Percentiles rank a stretch among this genome's conserved stretches.
phyloP scores from a whole-genome alignment of 2,113 vertebrate genomes.

The Tragelaphus buxtoni region DNA sequence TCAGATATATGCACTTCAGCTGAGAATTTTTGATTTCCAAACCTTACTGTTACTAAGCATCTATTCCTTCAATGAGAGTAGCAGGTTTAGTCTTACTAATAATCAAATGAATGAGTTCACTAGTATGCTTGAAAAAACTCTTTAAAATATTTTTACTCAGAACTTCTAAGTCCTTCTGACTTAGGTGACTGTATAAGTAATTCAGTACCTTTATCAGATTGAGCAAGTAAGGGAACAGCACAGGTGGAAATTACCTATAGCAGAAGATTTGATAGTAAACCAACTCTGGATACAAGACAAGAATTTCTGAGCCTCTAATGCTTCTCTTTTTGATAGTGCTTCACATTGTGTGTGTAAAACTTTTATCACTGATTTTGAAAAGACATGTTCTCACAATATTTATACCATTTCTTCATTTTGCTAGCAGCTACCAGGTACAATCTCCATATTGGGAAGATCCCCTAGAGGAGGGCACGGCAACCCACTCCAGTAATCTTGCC shows the following conservation, averaged over 20 bases:
- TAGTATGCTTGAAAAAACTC: not conserved
- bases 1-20: not conserved
- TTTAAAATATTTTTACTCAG: not conserved
- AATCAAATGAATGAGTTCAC: not conserved
- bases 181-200: not conserved
- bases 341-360: not conserved
- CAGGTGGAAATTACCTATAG: not conserved
- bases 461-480: not conserved
- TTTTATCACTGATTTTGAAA: not conserved
- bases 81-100: not conserved
- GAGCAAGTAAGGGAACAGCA: not conserved
- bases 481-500: not conserved
- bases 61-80: not conserved
- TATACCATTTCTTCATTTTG: slow-evolving; percentile 6
- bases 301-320: not conserved
- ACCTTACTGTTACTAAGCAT: not conserved
- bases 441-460: not conserved
- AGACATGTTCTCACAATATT: not conserved
- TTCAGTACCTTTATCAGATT: not conserved
- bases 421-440: not conserved
- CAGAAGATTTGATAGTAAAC: not conserved
- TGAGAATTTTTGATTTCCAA: not conserved
- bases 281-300: not conserved
- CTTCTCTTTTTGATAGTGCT: not conserved
- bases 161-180: not conserved